A percentile compares a stretch with the other conserved stretches of the same genome.
Conservation (phyloP, 1,140 invertebrate species). For the Potamilus streckersoni region DNA sequence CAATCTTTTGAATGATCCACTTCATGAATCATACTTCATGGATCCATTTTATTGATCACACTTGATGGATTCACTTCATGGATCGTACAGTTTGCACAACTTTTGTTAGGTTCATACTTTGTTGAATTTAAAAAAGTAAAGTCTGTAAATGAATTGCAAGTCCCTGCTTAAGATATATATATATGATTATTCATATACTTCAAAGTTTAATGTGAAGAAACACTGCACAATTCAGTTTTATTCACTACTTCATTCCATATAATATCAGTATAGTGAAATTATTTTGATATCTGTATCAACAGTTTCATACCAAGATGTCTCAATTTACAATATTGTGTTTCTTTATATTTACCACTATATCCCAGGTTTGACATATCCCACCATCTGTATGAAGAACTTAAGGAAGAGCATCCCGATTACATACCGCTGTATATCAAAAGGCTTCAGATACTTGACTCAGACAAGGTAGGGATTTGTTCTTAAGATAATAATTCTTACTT, state of each 20-base stretch:
- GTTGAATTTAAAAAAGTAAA: too few relatives aligned
- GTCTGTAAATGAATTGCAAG: too few relatives aligned
- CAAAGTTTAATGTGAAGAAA: not conserved
- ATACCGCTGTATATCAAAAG: constrained; percentile 81
- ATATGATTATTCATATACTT: too few relatives aligned
- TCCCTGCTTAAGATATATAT: too few relatives aligned
- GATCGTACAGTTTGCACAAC: too few relatives aligned
- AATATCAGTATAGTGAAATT: not conserved
- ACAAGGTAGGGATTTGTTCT: constrained; percentile 45
- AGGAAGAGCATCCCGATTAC: constrained; percentile 78
- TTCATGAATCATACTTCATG: too few relatives aligned
- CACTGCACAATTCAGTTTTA: not conserved
- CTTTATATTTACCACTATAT: not conserved
- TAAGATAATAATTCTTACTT: not conserved
- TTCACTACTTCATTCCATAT: not conserved
- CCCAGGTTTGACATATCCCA: constrained; percentile 51
- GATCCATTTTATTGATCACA: too few relatives aligned
- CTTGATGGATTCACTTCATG: too few relatives aligned
- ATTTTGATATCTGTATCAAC: too few relatives aligned
- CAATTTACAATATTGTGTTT: not conserved
- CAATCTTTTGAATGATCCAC: too few relatives aligned
- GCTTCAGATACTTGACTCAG: constrained; percentile 80
- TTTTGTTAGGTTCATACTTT: too few relatives aligned
- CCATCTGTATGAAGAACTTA: constrained; percentile 80
- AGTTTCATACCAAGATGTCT: not conserved